phyloP scores from a whole-genome alignment of 2,113 vertebrate genomes.

The Colistium nudipinnis region DNA sequence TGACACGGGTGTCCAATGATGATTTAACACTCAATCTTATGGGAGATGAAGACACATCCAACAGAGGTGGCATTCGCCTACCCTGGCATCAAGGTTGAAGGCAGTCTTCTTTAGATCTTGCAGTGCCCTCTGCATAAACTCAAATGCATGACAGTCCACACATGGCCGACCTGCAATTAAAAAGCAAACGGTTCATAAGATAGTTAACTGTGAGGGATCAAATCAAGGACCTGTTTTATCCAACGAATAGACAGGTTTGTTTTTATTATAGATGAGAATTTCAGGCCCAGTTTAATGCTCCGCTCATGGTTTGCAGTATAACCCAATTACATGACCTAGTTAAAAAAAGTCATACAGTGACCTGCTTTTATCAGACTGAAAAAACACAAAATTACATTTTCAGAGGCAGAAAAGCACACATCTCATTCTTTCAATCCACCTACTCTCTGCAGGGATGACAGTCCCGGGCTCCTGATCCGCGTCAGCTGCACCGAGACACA shows the following conservation, averaged over 20 bases:
- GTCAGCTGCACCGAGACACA: slow-evolving; percentile 68
- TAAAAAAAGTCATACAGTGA: too few species aligned
- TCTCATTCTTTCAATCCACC: slow-evolving; percentile 56
- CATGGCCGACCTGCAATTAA: slow-evolving; percentile 89
- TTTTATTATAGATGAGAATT: too few species aligned
- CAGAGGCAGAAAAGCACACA: not conserved
- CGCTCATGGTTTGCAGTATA: too few species aligned
- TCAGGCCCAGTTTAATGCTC: too few species aligned
- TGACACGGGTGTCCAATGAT: too few species aligned
- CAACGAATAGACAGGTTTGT: too few species aligned
- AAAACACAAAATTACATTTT: too few species aligned
- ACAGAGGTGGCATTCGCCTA: slow-evolving; percentile 62
- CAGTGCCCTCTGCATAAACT: slow-evolving; percentile 98
- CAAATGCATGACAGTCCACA: slow-evolving; percentile 96
- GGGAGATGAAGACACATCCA: not conserved
- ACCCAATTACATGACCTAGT: too few species aligned
- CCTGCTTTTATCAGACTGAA: too few species aligned
- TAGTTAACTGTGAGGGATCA: not conserved
- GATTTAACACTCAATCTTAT: too few species aligned
- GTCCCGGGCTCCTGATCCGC: slow-evolving; percentile 85
- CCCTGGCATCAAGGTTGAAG: slow-evolving; percentile 89
- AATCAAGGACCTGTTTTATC: too few species aligned
- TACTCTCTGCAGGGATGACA: slow-evolving; percentile 93
- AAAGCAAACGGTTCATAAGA: not conserved
- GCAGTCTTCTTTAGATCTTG: slow-evolving; percentile 95